Evolutionary conservation across 2,113 vertebrate species (phyloP).

Genomic region (Pagrus major): DNA sequence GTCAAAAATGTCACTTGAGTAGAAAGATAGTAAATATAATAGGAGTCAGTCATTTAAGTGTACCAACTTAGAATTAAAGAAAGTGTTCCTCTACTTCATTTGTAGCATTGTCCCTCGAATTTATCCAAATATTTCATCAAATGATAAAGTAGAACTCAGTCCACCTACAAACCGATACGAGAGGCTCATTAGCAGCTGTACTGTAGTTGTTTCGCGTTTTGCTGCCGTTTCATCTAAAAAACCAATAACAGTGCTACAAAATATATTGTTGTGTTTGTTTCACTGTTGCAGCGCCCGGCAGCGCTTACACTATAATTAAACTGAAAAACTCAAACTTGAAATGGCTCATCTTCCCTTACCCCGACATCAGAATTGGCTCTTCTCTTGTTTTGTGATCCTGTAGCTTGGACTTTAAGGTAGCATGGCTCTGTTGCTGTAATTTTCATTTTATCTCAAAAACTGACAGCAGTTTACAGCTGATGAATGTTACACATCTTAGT

Average conservation of each 20-base stretch:
- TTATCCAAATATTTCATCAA: constrained; percentile 13
- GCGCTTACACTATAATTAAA: constrained; percentile 26
- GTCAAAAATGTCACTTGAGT: not conserved
- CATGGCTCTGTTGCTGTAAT: constrained; percentile 95
- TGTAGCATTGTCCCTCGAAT: not conserved
- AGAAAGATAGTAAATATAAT: not conserved
- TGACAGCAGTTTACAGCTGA: constrained; percentile 91
- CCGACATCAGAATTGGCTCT: constrained; percentile 44
- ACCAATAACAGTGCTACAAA: constrained; percentile 4
- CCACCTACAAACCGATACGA: constrained; percentile 11
- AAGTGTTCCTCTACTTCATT: constrained; percentile 32
- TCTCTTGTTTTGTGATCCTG: constrained; percentile 86
- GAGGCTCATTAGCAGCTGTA: not conserved
- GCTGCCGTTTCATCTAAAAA: constrained; percentile 22
- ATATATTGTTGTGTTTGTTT: constrained; percentile 14
- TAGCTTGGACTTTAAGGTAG: constrained; percentile 99
- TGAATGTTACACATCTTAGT: constrained; percentile 95
- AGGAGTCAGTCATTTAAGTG: not conserved
- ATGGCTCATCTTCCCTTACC: constrained; percentile 60
- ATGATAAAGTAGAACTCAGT: constrained; percentile 8
- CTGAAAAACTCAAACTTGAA: constrained; percentile 70
- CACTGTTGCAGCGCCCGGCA: constrained; percentile 10
- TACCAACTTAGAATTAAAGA: constrained; percentile 4
- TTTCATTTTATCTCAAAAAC: constrained; percentile 85
- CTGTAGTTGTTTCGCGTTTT: not conserved